Conservation (phyloP, 2,797 vertebrate species). For the Cyprinodon diabolis region DNA sequence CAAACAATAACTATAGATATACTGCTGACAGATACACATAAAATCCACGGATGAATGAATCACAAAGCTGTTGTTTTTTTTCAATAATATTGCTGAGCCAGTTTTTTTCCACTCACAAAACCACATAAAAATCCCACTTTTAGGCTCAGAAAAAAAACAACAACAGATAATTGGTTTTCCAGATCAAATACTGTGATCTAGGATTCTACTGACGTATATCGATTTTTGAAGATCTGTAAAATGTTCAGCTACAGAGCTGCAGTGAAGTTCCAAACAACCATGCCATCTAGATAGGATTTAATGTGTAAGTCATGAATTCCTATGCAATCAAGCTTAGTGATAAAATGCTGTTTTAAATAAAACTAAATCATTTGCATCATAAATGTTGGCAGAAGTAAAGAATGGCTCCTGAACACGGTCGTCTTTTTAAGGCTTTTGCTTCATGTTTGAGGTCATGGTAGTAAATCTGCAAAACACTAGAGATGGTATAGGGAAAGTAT, state of each 20-base stretch:
- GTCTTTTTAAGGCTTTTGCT: conserved; percentile 73
- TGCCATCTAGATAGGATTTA: background rate
- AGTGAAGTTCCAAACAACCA: background rate
- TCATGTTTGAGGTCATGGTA: conserved; percentile 79
- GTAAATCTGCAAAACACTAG: conserved; percentile 70
- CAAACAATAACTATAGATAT: background rate
- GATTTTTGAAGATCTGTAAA: background rate
- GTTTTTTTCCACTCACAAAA: background rate
- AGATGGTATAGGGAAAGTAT: background rate
- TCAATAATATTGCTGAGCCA: background rate
- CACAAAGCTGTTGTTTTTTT: no score
- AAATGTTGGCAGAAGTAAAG: conserved; percentile 70
- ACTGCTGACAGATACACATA: conserved; percentile 8
- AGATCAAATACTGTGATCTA: background rate
- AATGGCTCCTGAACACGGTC: conserved; percentile 77
- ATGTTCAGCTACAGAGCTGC: background rate
- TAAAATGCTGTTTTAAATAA: no score
- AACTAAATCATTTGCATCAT: conserved; percentile 41
- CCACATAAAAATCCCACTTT: background rate
- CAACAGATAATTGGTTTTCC: background rate
- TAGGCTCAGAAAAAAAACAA: background rate
- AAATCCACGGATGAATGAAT: conserved; percentile 16
- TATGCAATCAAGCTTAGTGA: conserved; percentile 5
- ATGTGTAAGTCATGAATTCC: conserved; percentile 5
- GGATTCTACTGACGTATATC: background rate